phyloP scores from a whole-genome alignment of 2,888 invertebrate species.

The Trichopria drosophilae region DNA sequence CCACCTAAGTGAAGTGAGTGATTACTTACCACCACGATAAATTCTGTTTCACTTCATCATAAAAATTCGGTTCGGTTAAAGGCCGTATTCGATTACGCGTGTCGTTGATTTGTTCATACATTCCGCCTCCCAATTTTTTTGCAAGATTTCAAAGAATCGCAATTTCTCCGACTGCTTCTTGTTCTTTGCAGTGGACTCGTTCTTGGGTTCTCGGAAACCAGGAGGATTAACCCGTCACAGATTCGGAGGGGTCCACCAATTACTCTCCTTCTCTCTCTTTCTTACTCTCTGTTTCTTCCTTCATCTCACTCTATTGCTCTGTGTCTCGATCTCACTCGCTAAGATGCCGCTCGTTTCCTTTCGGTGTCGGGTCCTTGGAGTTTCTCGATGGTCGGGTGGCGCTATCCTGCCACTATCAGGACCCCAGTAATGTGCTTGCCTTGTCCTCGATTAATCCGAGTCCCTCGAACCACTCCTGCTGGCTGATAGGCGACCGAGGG shows the following conservation, averaged over 20 bases:
- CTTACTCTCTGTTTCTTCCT: not conserved
- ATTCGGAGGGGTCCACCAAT: conserved; percentile 47
- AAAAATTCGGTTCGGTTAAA: too few species aligned
- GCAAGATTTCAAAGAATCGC: too few species aligned
- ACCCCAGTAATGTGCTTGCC: conserved; percentile 53
- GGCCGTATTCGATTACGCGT: too few species aligned
- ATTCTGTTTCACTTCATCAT: too few species aligned
- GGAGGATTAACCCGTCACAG: conserved; percentile 56
- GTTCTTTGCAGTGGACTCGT: conserved; percentile 28
- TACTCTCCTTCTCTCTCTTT: conserved; percentile 31
- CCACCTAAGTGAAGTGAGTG: too few species aligned
- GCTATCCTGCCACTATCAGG: conserved; percentile 46
- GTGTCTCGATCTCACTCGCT: conserved; percentile 24
- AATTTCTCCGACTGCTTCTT: too few species aligned
- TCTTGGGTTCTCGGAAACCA: conserved; percentile 50
- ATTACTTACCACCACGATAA: too few species aligned
- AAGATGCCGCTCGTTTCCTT: conserved; percentile 20
- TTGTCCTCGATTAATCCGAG: conserved; percentile 55
- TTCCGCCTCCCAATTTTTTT: too few species aligned
- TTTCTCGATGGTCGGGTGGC: conserved; percentile 45
- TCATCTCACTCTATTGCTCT: conserved; percentile 17
- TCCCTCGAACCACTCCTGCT: conserved; percentile 39
- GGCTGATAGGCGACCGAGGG: conserved; percentile 32
- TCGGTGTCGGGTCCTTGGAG: conserved; percentile 45
- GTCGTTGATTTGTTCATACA: too few species aligned